These are phyloP conservation scores for Daphoenositta chrysoptera DNA, from an alignment of 2,113 vertebrate genomes.

Conservation along the genomic window DNA sequence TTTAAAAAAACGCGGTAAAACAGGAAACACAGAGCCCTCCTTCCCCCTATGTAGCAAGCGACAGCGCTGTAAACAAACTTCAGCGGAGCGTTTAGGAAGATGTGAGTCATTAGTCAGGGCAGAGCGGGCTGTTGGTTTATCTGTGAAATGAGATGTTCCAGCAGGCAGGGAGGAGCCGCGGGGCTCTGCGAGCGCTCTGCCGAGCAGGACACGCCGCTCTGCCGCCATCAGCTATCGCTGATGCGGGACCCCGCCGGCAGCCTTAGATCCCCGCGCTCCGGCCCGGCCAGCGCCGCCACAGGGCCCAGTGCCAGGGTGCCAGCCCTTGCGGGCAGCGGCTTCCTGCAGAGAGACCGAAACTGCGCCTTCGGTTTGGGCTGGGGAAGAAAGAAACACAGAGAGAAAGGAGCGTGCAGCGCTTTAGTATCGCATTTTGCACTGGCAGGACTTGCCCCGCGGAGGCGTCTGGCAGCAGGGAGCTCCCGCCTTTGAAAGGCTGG, in stretches of 20 bases:
- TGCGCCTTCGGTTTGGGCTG: accelerated
- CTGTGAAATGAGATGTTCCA: background rate
- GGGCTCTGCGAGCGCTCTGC: background rate
- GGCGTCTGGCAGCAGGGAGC: background rate
- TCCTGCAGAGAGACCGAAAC: background rate
- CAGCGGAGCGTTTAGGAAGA: background rate
- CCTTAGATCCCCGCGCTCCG: background rate
- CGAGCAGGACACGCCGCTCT: background rate
- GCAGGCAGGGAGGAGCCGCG: background rate
- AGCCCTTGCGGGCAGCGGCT: background rate
- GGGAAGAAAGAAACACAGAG: accelerated
- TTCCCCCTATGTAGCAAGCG: background rate
- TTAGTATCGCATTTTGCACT: background rate
- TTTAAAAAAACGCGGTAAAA: background rate
- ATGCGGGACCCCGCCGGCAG: background rate
- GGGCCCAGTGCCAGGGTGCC: background rate
- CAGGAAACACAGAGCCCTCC: background rate
- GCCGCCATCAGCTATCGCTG: background rate
- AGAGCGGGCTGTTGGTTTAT: background rate
- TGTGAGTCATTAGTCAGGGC: slow-evolving; percentile 15
- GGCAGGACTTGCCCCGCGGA: background rate
- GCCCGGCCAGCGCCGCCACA: background rate
- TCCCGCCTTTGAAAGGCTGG: background rate
- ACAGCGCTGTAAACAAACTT: slow-evolving; percentile 33
- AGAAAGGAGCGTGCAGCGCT: accelerated